Evolutionary conservation across 2,113 vertebrate species (phyloP).

Genomic region (Calidris pygmaea): DNA sequence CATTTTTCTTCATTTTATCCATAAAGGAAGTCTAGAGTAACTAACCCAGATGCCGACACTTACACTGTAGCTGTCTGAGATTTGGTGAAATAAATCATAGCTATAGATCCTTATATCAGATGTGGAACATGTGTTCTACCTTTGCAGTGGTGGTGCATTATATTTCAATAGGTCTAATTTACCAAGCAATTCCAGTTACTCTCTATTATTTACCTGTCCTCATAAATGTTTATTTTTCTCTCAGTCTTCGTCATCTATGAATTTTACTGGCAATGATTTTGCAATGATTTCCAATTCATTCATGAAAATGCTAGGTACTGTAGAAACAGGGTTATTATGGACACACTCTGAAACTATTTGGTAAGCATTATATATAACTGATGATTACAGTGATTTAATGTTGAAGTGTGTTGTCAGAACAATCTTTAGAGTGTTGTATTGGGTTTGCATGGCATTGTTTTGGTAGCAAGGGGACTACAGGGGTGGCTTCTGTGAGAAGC

Average conservation of each 20-base stretch:
- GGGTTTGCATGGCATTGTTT: background rate
- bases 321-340: background rate
- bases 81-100: background rate
- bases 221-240: background rate
- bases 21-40: background rate
- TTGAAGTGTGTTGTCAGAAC: background rate
- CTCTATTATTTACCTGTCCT: background rate
- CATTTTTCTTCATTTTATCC: background rate
- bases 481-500: background rate
- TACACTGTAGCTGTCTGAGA: background rate
- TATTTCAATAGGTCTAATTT: background rate
- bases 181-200: background rate
- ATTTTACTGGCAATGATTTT: background rate
- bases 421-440: background rate
- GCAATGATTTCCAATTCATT: background rate
- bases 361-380: background rate
- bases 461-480: background rate
- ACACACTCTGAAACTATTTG: background rate
- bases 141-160: background rate
- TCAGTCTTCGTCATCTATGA: background rate
- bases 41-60: background rate
- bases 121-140: background rate
- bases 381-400: slow-evolving; percentile 22
- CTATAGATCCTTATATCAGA: background rate
- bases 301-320: background rate